phyloP scores from a whole-genome alignment of 2,797 vertebrate genomes.

The Sebastes reedi region DNA sequence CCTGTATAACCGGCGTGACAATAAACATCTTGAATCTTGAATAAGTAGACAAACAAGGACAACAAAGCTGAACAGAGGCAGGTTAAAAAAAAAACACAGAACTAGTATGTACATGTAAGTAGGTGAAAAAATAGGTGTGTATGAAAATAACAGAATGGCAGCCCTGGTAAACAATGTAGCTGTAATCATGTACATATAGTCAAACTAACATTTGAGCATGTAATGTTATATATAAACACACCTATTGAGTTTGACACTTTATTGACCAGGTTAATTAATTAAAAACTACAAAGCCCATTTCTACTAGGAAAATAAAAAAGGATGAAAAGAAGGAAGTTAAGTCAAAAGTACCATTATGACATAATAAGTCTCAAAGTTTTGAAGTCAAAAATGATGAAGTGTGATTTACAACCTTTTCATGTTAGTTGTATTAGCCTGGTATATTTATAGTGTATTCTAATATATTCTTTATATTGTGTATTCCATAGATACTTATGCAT shows the following conservation, averaged over 20 bases:
- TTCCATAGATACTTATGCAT: too few species aligned
- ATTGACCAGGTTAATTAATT: background rate
- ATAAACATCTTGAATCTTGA: too few species aligned
- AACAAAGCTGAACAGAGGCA: background rate
- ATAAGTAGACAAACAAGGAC: background rate
- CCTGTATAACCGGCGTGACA: too few species aligned
- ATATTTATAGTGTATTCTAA: too few species aligned
- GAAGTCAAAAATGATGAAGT: background rate
- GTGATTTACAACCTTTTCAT: background rate
- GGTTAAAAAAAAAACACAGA: too few species aligned
- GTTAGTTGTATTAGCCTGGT: too few species aligned
- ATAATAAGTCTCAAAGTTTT: background rate
- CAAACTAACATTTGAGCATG: background rate
- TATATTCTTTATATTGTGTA: too few species aligned
- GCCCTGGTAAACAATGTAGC: background rate
- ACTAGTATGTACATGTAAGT: background rate
- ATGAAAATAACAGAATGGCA: background rate
- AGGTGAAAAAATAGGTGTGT: too few species aligned
- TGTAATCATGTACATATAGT: too few species aligned
- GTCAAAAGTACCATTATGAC: background rate
- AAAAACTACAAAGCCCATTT: background rate
- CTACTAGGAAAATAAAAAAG: background rate
- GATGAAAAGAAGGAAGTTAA: background rate
- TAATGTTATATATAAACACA: background rate
- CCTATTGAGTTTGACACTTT: background rate